Base-by-base conservation (phyloP, 2,113 vertebrate genomes). In the Nerophis lumbriciformis region DNA sequence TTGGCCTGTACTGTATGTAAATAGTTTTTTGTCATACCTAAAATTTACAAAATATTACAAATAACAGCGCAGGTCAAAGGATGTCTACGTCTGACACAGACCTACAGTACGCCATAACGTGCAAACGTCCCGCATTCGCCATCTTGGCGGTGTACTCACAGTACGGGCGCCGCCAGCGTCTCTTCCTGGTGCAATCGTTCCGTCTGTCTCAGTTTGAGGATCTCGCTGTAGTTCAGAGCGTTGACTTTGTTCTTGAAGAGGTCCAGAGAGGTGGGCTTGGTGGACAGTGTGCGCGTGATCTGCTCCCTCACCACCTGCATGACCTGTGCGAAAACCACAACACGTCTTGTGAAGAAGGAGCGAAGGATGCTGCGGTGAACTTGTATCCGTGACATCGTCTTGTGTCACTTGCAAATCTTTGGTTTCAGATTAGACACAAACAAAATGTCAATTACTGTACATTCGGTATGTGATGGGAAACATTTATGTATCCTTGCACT, bases 301-400 rank as follows among this genome's bases (percentile, higher is more conserved):
- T 99, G 97, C 76, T 99, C 95, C 72, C 94, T 92, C 10, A 99
- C 96, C 78, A 99, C 96, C 76, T 99, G 95, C 93, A 98, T 94
- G 78, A 99, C 97, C 94, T 96, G 80, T 16, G 28, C n/a, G 5
- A 36, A 6, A 28, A 53, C 51, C 12, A 5, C 8, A 21, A 8
- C 50, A 15, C 13, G 6, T 5, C 21, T 53, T 42, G 7, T 39
- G 38, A 39, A 9, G 39, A 3, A 42, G 39, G 39, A 42, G 6
- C 39, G 3, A 42, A 42, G 10, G 39, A 42, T 6, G 38, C 38
- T 6, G 8, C 38, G 38, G 8, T 39, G 6, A 39, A 39, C 38
- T 39, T 7, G 6, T 39, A 39, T 39, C 8, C 8, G 39, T 55
- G 47, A 64, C 28, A 28, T 28, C 28, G 28, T 28, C 28, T 28